A percentile compares a stretch with the other conserved stretches of the same genome.
phyloP scores from a whole-genome alignment of 1,140 invertebrate genomes.

The Odontomachus brunneus region DNA sequence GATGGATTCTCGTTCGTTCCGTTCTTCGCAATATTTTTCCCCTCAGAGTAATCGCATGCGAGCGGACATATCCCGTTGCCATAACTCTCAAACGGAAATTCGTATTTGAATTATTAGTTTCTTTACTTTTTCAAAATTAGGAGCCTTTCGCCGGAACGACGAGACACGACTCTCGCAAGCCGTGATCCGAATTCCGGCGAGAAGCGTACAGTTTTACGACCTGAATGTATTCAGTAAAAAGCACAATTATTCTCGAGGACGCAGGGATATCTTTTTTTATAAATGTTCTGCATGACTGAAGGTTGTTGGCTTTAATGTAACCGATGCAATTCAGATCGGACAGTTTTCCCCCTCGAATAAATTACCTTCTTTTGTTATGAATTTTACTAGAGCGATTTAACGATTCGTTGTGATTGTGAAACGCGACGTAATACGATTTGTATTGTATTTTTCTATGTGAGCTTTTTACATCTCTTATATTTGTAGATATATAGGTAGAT shows the following conservation, averaged over 20 bases:
- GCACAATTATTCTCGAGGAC: slow-evolving; percentile 71
- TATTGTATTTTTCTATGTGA: slow-evolving; percentile 61
- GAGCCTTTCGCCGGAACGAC: slow-evolving; percentile 69
- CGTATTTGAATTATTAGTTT: slow-evolving; percentile 63
- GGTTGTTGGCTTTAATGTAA: slow-evolving; percentile 70
- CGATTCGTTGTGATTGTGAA: slow-evolving; percentile 65
- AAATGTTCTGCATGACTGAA: slow-evolving; percentile 73
- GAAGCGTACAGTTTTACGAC: slow-evolving; percentile 78
- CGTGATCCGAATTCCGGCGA: slow-evolving; percentile 62
- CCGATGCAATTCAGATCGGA: slow-evolving; percentile 8
- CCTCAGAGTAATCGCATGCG: background rate
- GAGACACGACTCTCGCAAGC: slow-evolving; percentile 61
- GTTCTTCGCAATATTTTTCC: slow-evolving; percentile 21
- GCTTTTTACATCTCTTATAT: slow-evolving; percentile 64
- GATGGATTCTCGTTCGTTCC: slow-evolving; percentile 9
- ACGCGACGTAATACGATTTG: slow-evolving; percentile 58
- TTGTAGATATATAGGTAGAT: slow-evolving; percentile 15
- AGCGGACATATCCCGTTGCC: slow-evolving; percentile 56
- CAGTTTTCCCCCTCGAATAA: slow-evolving; percentile 25
- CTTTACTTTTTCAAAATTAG: slow-evolving; percentile 68
- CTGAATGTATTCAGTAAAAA: slow-evolving; percentile 76
- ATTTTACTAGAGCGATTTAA: slow-evolving; percentile 69
- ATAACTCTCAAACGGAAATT: slow-evolving; percentile 69
- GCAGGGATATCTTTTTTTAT: slow-evolving; percentile 71
- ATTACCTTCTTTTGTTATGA: slow-evolving; percentile 69